Evolutionary conservation across 2,797 vertebrate genomes (phyloP), one percentile per base, ranked within the genome.

Genomic region (Lepilemur septentrionalis): DNA sequence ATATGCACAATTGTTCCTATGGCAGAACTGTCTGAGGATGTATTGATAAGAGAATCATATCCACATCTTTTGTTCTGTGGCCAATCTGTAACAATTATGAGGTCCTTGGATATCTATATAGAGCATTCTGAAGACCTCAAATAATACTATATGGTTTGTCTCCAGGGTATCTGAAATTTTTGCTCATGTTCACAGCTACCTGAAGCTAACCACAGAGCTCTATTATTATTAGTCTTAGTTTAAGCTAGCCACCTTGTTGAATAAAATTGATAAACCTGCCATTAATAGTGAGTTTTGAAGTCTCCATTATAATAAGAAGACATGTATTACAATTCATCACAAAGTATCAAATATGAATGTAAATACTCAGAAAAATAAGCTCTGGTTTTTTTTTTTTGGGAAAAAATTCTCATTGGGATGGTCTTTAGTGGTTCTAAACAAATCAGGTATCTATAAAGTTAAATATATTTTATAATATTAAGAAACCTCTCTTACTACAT

Each of bases 331-430:
- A 50, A 48, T 72, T 80, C 83, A 80, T 63, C n/a, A 83, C 17
- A 63, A 43, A 89, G 23, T 65, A 30, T 73, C 90, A 94, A 87
- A 90, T 65, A 75, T 46, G 20, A 93, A 79, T 80, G 79, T 87
- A 10, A 76, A 46, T 35, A 2, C 30, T 55, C 67, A 85, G 15
- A 88, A 93, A 92, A 84, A 48, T 30, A 20, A 91, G 8, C 9
- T 78, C 81, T 79, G 28, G 38, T 38, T 38, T 50, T 48, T 48
- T 59, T 57, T 12, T 59, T 80, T 57, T 48, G 63, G n/a, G 43
- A 52, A 43, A 86, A 79, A 84, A 61, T 67, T 76, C 13, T 91
- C 57, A 65, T 25, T 79, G 75, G 28, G 25, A 69, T 84, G 88
- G 20, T 84, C 65, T 93, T 91, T 41, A 84, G 25, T 72, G 52